Conservation (phyloP, 2,113 vertebrate genomes). For the Myotis davidii region DNA sequence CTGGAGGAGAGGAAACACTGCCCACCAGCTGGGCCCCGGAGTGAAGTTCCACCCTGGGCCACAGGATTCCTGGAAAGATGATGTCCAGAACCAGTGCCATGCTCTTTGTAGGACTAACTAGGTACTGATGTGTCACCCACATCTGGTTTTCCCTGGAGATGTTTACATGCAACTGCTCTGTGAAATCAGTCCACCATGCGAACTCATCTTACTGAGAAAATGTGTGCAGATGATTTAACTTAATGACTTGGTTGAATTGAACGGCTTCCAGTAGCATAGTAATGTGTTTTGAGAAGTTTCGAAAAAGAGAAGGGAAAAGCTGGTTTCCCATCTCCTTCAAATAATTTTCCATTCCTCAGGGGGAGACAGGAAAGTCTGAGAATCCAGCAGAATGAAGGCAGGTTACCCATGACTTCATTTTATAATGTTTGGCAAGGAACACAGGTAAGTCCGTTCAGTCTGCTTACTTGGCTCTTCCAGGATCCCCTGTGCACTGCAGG, state of each 20-base stretch:
- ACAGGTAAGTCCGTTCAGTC: conserved; percentile 61
- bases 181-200: conserved; percentile 73
- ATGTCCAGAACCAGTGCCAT: conserved; percentile 57
- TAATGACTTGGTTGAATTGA: conserved; percentile 82
- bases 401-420: conserved; percentile 78
- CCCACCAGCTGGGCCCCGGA: conserved; percentile 59
- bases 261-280: conserved; percentile 83
- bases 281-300: conserved; percentile 82
- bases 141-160: conserved; percentile 82
- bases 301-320: conserved; percentile 75
- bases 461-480: conserved; percentile 55
- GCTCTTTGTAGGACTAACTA: conserved; percentile 35
- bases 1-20: conserved; percentile 29
- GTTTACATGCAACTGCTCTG: conserved; percentile 77
- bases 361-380: conserved; percentile 78
- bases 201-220: conserved; percentile 77
- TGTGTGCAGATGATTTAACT: conserved; percentile 83
- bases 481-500: conserved; percentile 38
- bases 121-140: conserved; percentile 63
- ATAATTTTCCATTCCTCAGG: conserved; percentile 79
- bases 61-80: conserved; percentile 76
- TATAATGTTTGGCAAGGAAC: conserved; percentile 71
- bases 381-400: conserved; percentile 19
- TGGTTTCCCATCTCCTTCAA: conserved; percentile 77
- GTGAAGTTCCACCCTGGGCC: conserved; percentile 38